These are phyloP conservation scores for Pagrus major DNA, from an alignment of 2,113 vertebrate genomes.

Conservation along the genomic window DNA sequence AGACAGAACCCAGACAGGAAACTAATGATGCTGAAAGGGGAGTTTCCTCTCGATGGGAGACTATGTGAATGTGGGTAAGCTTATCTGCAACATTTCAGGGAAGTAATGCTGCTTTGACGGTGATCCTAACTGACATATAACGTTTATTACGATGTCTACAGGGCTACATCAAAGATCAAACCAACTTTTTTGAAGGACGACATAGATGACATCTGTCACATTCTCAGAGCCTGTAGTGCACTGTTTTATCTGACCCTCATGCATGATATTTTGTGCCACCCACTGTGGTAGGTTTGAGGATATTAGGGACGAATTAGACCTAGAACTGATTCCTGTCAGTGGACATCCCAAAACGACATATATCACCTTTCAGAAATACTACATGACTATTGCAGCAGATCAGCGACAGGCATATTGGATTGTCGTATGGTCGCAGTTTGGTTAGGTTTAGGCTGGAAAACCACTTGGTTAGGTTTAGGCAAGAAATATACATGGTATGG, in stretches of 20 bases:
- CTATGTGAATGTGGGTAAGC: neutral
- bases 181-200: neutral
- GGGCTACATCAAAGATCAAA: neutral
- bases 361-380: too few species aligned
- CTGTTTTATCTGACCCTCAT: neutral
- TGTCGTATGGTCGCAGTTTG: too few species aligned
- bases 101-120: neutral
- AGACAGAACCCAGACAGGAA: neutral
- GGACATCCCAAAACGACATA: too few species aligned
- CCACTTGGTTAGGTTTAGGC: too few species aligned
- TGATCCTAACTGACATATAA: neutral
- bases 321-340: conserved; percentile 20
- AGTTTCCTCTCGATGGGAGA: neutral
- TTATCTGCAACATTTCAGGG: neutral
- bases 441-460: too few species aligned
- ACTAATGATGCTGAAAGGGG: neutral
- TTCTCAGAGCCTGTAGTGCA: neutral
- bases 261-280: neutral
- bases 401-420: too few species aligned
- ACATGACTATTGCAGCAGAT: neutral
- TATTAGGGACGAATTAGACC: conserved; percentile 11
- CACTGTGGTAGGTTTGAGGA: too few species aligned
- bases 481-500: too few species aligned
- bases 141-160: neutral
- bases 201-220: neutral